phyloP scores from a whole-genome alignment of 2,888 invertebrate species.

The Unio pictorum region DNA sequence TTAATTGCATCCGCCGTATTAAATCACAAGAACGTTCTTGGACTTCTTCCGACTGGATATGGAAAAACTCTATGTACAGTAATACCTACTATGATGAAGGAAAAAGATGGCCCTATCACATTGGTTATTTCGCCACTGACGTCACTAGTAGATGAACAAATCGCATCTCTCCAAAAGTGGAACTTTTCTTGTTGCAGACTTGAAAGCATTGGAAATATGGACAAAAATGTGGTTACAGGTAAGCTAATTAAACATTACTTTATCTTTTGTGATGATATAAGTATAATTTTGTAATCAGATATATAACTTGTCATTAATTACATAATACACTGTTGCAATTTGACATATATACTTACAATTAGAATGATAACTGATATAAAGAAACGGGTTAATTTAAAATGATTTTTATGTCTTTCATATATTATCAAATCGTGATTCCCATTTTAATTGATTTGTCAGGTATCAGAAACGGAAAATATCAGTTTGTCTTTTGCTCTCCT shows the following conservation, averaged over 20 bases:
- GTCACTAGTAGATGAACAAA: constrained; percentile 19
- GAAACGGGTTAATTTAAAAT: no score
- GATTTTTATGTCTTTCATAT: no score
- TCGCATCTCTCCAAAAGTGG: constrained; percentile 9
- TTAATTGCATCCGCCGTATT: not conserved
- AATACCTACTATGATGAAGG: constrained; percentile 1
- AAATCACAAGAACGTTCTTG: constrained; percentile 9
- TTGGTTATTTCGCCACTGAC: constrained; percentile 14
- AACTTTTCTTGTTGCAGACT: constrained; percentile 8
- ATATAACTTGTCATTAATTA: no score
- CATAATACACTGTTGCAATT: no score
- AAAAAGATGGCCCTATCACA: constrained; percentile 4
- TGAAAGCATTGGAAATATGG: constrained; percentile 3
- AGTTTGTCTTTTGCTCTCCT: constrained; percentile 23
- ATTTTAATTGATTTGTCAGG: constrained; percentile 3
- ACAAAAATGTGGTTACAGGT: not conserved
- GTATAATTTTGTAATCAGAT: no score
- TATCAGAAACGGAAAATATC: constrained; percentile 9
- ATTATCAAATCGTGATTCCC: no score
- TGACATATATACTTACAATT: no score
- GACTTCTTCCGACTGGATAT: constrained; percentile 15
- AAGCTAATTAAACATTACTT: not conserved
- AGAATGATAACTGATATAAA: no score
- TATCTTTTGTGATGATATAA: no score
- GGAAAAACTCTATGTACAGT: constrained; percentile 22